Evolutionary conservation across 2,888 invertebrate species (phyloP), one percentile per base, ranked within the genome.

Genomic region (Palloptera scutellata): DNA sequence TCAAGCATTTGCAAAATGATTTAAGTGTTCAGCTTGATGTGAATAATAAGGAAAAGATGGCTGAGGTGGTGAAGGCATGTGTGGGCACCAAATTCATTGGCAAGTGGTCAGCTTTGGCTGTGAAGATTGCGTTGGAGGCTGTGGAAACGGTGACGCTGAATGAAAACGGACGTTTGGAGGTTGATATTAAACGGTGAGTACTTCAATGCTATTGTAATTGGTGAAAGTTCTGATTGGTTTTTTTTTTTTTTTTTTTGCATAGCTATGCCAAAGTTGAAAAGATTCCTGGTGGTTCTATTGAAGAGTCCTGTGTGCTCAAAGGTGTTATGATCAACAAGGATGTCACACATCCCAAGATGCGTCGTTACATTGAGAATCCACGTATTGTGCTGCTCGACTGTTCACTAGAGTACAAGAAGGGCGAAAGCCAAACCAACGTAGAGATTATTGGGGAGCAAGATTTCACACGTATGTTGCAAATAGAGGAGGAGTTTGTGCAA

Each of bases 271-370:
- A 97, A 87, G 93, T 98, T 19, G 93, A 93, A 78, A 93, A 93
- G 84, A 92, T 99, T 75, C 98, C 99, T 0, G 99, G 99, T 30
- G 98, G 97, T 11, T 88, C 92, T 0, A 92, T 99, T 67, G 98
- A 98, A 78, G 98, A 99, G 74, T 98, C 96, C 0, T 88, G 90
- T 73, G 97, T 99, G 9, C 86, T 99, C 45, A 92, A 89, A 75
- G 99, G 99, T 52, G 93, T 99, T 13, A 98, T 99, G 96, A 85
- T 99, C 68, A 99, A 99, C 87, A 99, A 99, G 86, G 99, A 99
- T 83, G 96, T 99, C 1, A 96, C 96, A 0, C 99, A 99, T 85
- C 92, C 97, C 0, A 98, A 98, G 87, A 99, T 99, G 99, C 88
- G 89, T 75, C 90, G 98, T 55, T 90, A 89, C 76, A 96, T 99